Percentiles rank a stretch among this genome's conserved stretches.
phyloP scores from a whole-genome alignment of 2,113 vertebrate species.

The Lepidothrix coronata region DNA sequence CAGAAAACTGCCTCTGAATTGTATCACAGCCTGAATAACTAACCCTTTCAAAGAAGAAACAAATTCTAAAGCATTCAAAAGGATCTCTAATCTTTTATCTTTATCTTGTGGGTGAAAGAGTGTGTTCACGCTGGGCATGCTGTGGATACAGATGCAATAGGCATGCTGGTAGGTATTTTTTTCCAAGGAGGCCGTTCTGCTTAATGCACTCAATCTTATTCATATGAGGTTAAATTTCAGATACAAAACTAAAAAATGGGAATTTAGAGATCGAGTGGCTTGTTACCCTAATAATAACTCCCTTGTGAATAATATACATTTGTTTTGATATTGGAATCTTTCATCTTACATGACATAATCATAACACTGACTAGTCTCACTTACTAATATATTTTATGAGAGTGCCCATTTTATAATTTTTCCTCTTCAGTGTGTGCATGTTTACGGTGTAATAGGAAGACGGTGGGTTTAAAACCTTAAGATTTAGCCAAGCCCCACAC shows the following conservation, averaged over 20 bases:
- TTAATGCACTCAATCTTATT: neutral
- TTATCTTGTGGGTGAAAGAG: neutral
- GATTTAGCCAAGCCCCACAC: neutral
- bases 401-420: neutral
- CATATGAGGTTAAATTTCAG: neutral
- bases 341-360: neutral
- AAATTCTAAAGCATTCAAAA: neutral
- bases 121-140: rapidly evolving
- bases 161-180: neutral
- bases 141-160: neutral
- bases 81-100: neutral
- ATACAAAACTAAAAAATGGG: neutral
- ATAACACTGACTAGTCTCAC: neutral
- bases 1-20: neutral
- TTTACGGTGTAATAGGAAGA: neutral
- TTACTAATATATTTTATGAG: neutral
- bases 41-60: neutral
- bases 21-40: neutral
- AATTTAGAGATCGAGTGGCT: neutral
- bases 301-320: neutral
- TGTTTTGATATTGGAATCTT: neutral
- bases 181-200: neutral
- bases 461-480: neutral
- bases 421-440: neutral
- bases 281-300: neutral